Conservation (phyloP, 1,140 invertebrate genomes). For the Lordiphosa mommai region DNA sequence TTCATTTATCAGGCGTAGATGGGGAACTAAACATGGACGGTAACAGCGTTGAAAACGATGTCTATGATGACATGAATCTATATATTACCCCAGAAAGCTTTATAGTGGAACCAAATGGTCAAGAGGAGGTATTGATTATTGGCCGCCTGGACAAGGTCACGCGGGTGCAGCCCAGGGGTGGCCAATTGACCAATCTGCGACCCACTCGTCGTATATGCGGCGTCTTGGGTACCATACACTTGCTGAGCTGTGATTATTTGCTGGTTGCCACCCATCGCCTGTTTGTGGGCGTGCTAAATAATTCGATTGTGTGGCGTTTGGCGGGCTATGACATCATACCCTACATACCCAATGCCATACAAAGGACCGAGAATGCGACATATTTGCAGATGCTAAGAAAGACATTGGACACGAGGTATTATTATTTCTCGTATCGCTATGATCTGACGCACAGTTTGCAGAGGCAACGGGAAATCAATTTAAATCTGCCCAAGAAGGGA, state of each 20-base stretch:
- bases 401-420: conserved; percentile 89
- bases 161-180: conserved; percentile 81
- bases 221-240: conserved; percentile 91
- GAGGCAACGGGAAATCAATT: conserved; percentile 91
- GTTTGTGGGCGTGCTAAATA: conserved; percentile 92
- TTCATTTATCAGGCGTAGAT: neutral
- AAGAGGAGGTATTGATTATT: conserved; percentile 85
- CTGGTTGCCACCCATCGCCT: conserved; percentile 93
- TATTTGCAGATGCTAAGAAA: conserved; percentile 91
- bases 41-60: conserved; percentile 57
- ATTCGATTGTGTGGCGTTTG: conserved; percentile 92
- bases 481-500: conserved; percentile 82
- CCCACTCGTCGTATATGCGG: conserved; percentile 90
- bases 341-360: conserved; percentile 89
- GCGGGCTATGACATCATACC: conserved; percentile 91
- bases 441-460: conserved; percentile 97
- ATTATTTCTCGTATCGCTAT: conserved; percentile 96
- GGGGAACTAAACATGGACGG: conserved; percentile 27
- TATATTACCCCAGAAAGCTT: conserved; percentile 88
- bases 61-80: conserved; percentile 84
- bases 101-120: conserved; percentile 84
- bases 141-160: conserved; percentile 86
- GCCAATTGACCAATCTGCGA: conserved; percentile 61
- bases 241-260: conserved; percentile 93
- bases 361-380: conserved; percentile 88